Evolutionary conservation across 2,797 vertebrate species (phyloP), one percentile per base, ranked within the genome.

Genomic region (Oreortyx pictus): DNA sequence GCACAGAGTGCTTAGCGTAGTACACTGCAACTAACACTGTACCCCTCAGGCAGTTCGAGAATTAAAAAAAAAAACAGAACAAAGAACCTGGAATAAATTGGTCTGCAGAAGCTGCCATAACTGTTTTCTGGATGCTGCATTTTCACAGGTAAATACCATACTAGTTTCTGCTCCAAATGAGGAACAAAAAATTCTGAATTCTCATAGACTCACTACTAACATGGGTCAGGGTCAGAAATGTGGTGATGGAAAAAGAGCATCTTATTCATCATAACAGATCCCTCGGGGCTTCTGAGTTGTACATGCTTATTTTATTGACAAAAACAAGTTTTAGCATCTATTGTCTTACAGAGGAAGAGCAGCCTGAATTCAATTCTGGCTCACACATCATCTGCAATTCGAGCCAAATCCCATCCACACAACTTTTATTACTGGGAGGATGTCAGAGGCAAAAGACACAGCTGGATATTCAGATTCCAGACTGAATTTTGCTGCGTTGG

Each of bases 361-460:
- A 89, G 82, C 77, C 87, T 92, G 92, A 92, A 84, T 87, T 92
- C 74, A 91, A 37, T 74, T 89, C 80, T 95, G 90, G 90, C 95
- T 94, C 89, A 82, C 67, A 83, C 60, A 93, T 84, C 82, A 93
- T 89, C 87, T 88, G 74, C 71, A 81, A 39, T 13, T 83, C 71
- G 27, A 96, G 94, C 90, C 94, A 96, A 95, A 86, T 91, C 93
- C 77, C 92, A 95, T 89, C 77, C 86, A 91, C 77, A 91, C 82
- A 94, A 84, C 52, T 92, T 96, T 84, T 95, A 96, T 94, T 91
- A 91, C 91, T 90, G 77, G 87, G 91, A 96, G 89, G 94, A 95
- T 95, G 93, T 96, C 93, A 93, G 93, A 96, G 89, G 91, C 94
- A 96, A 90, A 95, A 93, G 93, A 50, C 87, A 73, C 94, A 96